Evolutionary conservation across 2,113 vertebrate genomes (phyloP).

Genomic region (Apteryx owenii): DNA sequence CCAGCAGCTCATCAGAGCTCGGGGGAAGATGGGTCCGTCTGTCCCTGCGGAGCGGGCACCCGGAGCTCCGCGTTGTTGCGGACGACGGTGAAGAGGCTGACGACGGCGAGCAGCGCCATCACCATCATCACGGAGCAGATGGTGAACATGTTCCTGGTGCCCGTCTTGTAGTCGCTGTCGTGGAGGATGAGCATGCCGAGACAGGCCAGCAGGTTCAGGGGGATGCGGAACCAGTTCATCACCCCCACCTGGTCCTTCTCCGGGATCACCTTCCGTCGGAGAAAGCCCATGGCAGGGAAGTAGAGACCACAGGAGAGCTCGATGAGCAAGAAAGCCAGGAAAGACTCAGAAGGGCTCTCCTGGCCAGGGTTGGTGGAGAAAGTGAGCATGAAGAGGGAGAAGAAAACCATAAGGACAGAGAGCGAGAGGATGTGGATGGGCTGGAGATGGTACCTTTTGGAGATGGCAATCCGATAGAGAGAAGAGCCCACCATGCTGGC

Average conservation of each 20-base stretch:
- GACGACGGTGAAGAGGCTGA: constrained; percentile 87
- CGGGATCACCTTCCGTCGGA: constrained; percentile 88
- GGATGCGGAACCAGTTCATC: constrained; percentile 91
- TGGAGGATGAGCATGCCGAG: constrained; percentile 89
- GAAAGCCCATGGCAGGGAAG: constrained; percentile 92
- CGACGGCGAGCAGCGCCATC: constrained; percentile 87
- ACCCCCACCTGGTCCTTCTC: constrained; percentile 86
- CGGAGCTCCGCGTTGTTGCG: constrained; percentile 85
- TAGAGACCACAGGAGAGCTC: constrained; percentile 92
- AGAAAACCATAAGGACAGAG: constrained; percentile 89
- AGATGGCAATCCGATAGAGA: constrained; percentile 87
- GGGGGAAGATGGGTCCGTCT: constrained; percentile 36
- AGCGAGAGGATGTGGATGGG: constrained; percentile 89
- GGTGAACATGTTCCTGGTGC: constrained; percentile 91
- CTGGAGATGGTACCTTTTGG: constrained; percentile 86
- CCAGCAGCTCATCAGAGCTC: constrained; percentile 42
- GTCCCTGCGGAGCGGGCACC: constrained; percentile 56
- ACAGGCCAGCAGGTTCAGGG: constrained; percentile 90
- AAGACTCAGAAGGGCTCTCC: constrained; percentile 87
- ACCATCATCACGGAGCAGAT: constrained; percentile 87
- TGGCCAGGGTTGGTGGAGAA: constrained; percentile 90
- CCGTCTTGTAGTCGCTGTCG: constrained; percentile 85
- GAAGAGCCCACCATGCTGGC: constrained; percentile 89
- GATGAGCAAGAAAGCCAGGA: constrained; percentile 91
- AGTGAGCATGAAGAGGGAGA: constrained; percentile 92